Conservation (phyloP, 2,797 vertebrate genomes). For the Nyctalus aviator region DNA sequence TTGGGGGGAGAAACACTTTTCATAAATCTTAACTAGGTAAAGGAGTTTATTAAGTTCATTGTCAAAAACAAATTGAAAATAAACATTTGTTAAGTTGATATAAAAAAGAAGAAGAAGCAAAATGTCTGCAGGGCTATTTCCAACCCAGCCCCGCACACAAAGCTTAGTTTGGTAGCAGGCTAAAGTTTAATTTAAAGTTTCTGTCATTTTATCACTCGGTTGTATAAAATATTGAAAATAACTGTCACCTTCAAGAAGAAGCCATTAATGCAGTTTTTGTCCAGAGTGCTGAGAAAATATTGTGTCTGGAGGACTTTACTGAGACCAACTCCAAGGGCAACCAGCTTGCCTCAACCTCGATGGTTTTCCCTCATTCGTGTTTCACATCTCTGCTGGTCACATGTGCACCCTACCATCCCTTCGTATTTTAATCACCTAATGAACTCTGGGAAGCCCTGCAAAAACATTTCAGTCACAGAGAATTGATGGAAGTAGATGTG, state of each 20-base stretch:
- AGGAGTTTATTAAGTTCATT: slow-evolving; percentile 84
- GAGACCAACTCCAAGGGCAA: not conserved
- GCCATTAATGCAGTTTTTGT: slow-evolving; percentile 66
- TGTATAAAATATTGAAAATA: slow-evolving; percentile 80
- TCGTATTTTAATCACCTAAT: not conserved
- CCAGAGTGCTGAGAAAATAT: slow-evolving; percentile 67
- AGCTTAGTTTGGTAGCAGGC: slow-evolving; percentile 28
- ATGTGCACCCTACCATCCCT: not conserved
- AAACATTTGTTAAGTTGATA: slow-evolving; percentile 83
- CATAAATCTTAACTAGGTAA: slow-evolving; percentile 76
- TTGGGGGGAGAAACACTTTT: slow-evolving; percentile 52
- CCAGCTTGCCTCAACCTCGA: not conserved
- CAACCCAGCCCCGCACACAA: not conserved
- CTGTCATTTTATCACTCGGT: slow-evolving; percentile 66
- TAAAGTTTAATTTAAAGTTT: slow-evolving; percentile 83
- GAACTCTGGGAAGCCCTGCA: slow-evolving; percentile 30
- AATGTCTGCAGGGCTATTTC: not conserved
- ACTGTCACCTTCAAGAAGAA: slow-evolving; percentile 76
- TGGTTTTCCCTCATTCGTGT: not conserved
- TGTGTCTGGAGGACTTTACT: not conserved
- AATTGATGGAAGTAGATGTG: rapidly evolving
- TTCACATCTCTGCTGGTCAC: not conserved
- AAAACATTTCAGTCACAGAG: not conserved
- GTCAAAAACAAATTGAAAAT: slow-evolving; percentile 84
- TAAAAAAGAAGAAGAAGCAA: slow-evolving; percentile 26